Percentiles rank a stretch among this genome's conserved stretches.
These are phyloP conservation scores for Grallaria varia DNA, from an alignment of 2,113 vertebrate genomes.

Conservation along the genomic window DNA sequence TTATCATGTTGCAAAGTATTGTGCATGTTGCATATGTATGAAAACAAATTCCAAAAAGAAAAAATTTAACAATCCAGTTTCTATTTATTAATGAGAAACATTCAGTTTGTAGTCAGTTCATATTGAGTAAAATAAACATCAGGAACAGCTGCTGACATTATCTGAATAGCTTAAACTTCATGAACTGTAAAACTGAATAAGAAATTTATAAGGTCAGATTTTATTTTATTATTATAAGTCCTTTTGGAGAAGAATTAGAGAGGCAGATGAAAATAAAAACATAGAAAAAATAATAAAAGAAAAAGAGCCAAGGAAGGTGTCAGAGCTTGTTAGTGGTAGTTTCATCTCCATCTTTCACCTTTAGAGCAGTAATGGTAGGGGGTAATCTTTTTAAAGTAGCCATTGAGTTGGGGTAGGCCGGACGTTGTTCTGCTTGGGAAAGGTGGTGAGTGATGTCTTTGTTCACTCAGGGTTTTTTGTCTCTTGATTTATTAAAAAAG, in stretches of 20 bases:
- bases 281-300: too few species aligned
- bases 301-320: fast-evolving
- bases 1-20: not conserved
- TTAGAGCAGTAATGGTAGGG: not conserved
- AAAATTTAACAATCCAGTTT: not conserved
- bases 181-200: not conserved
- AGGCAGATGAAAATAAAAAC: not conserved
- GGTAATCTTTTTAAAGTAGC: not conserved
- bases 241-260: not conserved
- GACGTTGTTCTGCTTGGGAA: fast-evolving
- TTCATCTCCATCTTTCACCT: not conserved
- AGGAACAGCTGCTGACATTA: not conserved
- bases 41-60: not conserved
- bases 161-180: not conserved
- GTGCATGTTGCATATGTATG: not conserved
- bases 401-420: not conserved
- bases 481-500: not conserved
- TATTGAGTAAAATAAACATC: not conserved
- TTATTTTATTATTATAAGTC: not conserved
- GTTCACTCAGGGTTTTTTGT: not conserved
- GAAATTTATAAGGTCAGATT: not conserved
- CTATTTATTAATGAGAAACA: not conserved
- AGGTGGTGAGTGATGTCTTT: not conserved
- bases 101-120: not conserved
- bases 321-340: not conserved